Percentiles rank a stretch among this genome's conserved stretches.
These are phyloP conservation scores for Synaphobranchus kaupii DNA, from an alignment of 2,797 vertebrate species.

Conservation along the genomic window DNA sequence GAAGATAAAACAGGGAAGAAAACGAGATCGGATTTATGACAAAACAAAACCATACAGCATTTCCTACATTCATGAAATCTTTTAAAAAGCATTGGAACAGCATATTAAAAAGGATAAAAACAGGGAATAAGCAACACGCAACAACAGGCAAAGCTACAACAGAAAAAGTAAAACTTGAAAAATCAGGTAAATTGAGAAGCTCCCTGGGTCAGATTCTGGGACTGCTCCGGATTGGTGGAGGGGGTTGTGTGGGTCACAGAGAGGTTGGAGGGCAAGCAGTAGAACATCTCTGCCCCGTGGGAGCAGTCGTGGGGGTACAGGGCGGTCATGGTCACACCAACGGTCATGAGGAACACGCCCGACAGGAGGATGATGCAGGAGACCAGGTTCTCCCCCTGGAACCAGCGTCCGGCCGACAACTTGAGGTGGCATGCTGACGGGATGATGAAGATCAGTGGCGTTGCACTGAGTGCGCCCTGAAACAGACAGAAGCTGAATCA, in stretches of 20 bases:
- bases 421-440: slow-evolving; percentile 90
- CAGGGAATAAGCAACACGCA: background rate
- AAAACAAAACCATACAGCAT: background rate
- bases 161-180: background rate
- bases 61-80: background rate
- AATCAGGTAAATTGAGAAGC: slow-evolving; percentile 23
- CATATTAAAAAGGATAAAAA: background rate
- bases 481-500: slow-evolving; percentile 1
- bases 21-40: background rate
- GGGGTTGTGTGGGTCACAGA: slow-evolving; percentile 68
- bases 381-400: slow-evolving; percentile 78
- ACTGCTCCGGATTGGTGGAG: slow-evolving; percentile 41
- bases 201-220: slow-evolving; percentile 38
- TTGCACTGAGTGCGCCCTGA: slow-evolving; percentile 90
- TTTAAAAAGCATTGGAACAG: background rate
- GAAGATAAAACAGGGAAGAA: background rate
- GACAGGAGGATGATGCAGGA: slow-evolving; percentile 74
- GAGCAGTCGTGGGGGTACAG: slow-evolving; percentile 84
- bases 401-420: slow-evolving; percentile 82
- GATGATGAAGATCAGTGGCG: slow-evolving; percentile 92
- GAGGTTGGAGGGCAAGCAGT: slow-evolving; percentile 77
- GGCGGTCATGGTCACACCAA: slow-evolving; percentile 80
- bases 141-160: background rate
- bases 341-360: slow-evolving; percentile 84
- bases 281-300: slow-evolving; percentile 91